Evolutionary conservation across 2,888 invertebrate species (phyloP).

Genomic region (Eustalomyia histrio): DNA sequence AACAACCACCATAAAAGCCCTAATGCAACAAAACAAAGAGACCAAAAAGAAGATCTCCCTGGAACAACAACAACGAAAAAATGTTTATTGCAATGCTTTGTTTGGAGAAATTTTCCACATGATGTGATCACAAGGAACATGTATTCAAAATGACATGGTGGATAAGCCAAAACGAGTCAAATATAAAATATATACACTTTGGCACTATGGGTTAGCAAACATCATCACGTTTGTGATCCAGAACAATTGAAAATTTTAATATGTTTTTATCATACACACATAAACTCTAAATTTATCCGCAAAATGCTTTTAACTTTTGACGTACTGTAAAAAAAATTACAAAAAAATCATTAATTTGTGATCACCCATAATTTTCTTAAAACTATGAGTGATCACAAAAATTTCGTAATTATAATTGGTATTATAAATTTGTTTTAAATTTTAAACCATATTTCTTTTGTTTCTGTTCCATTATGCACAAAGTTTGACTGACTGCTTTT

Average conservation of each 20-base stretch:
- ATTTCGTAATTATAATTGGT: no score
- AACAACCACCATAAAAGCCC: conserved; percentile 29
- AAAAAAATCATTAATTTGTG: no score
- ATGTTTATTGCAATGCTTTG: conserved; percentile 43
- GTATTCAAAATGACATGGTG: conserved; percentile 61
- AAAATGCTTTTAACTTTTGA: no score
- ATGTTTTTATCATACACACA: no score
- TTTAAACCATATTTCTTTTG: no score
- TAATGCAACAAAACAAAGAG: conserved; percentile 18
- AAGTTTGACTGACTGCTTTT: conserved; percentile 58
- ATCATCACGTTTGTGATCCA: no score
- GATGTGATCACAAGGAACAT: conserved; percentile 55
- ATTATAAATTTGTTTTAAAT: no score
- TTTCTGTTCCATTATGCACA: background rate
- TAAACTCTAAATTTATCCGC: no score
- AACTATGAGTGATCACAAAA: no score
- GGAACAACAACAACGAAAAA: conserved; percentile 21
- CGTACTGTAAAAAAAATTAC: no score
- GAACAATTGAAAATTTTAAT: no score
- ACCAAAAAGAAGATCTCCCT: conserved; percentile 20
- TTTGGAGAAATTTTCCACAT: conserved; percentile 61
- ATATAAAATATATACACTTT: background rate
- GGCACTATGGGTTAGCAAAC: background rate
- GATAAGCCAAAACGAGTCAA: conserved; percentile 52
- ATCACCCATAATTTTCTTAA: no score